Percentiles rank a stretch among this genome's conserved stretches.
These are phyloP conservation scores for Vidua chalybeata DNA, from an alignment of 2,113 vertebrate species.

Conservation along the genomic window DNA sequence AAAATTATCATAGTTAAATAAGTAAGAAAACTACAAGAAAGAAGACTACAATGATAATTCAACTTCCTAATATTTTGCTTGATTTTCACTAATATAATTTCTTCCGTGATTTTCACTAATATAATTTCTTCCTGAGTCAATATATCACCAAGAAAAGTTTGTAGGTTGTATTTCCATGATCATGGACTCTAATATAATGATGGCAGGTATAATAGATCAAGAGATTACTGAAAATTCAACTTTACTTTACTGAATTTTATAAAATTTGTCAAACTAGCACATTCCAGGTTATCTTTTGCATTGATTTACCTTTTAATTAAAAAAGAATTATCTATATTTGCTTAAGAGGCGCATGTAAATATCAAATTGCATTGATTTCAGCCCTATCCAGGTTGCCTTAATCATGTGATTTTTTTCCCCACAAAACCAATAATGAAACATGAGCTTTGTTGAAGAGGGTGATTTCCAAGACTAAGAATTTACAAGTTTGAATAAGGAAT, in stretches of 20 bases:
- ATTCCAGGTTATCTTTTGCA: background rate
- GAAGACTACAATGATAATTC: background rate
- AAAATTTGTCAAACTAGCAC: background rate
- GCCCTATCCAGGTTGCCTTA: background rate
- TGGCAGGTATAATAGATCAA: background rate
- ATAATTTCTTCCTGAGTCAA: background rate
- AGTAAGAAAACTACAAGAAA: background rate
- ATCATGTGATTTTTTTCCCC: background rate
- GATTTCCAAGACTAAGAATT: background rate
- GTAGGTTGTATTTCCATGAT: background rate
- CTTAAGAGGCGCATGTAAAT: background rate
- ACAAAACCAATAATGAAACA: background rate
- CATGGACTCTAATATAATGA: background rate
- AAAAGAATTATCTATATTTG: background rate
- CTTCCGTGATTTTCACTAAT: background rate
- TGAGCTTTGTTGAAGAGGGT: background rate
- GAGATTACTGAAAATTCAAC: background rate
- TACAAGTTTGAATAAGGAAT: background rate
- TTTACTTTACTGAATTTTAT: background rate
- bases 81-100: background rate
- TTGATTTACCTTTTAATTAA: background rate
- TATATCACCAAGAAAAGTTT: background rate
- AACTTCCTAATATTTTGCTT: background rate
- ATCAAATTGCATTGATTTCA: background rate
- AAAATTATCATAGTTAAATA: background rate